A percentile compares a stretch with the other conserved stretches of the same genome.
phyloP scores from a whole-genome alignment of 2,888 invertebrate genomes.

The Petrolisthes manimaculis region DNA sequence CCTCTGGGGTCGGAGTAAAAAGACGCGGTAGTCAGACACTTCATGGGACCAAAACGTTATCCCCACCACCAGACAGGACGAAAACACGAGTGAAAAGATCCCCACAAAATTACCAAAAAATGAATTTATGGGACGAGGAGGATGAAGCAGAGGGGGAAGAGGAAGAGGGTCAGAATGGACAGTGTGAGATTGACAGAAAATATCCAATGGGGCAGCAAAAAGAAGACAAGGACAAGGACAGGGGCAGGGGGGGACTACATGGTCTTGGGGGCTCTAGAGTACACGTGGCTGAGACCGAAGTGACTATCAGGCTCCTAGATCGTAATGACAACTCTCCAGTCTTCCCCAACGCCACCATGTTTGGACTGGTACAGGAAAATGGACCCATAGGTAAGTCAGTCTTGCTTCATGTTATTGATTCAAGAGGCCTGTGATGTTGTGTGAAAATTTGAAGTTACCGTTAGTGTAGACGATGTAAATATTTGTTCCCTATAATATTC shows the following conservation, averaged over 20 bases:
- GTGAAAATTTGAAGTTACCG: too few species aligned
- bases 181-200: not conserved
- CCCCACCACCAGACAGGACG: too few species aligned
- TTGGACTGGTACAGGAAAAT: constrained; percentile 62
- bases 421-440: too few species aligned
- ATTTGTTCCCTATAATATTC: not conserved
- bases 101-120: not conserved
- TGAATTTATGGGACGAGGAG: not conserved
- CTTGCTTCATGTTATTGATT: too few species aligned
- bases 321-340: constrained; percentile 63
- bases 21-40: too few species aligned
- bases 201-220: not conserved
- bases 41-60: too few species aligned
- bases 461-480: too few species aligned
- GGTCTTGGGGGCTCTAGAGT: constrained; percentile 36
- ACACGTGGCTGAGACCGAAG: constrained; percentile 59
- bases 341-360: constrained; percentile 63
- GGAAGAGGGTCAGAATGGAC: not conserved
- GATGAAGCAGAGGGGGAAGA: not conserved
- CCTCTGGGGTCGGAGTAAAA: too few species aligned
- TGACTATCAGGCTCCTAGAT: constrained; percentile 57
- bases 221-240: not conserved
- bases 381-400: constrained; percentile 62
- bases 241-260: constrained; percentile 6
- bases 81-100: too few species aligned